These are phyloP conservation scores for Trisateles emortualis DNA, from an alignment of 2,888 invertebrate species.

Conservation along the genomic window DNA sequence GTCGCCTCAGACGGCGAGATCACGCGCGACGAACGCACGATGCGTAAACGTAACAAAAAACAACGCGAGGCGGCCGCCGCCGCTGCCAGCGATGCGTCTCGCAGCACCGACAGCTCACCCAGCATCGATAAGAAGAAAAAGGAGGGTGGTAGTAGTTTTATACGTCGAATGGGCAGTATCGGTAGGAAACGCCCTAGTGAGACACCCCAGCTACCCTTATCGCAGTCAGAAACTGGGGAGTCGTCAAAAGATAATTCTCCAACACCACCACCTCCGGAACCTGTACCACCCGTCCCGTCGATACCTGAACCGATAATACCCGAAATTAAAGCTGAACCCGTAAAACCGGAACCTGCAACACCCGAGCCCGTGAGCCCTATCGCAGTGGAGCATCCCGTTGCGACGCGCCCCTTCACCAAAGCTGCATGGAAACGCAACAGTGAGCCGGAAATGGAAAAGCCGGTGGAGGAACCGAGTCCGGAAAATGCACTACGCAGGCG, in stretches of 20 bases:
- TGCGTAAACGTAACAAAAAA: constrained; percentile 84
- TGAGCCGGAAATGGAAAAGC: constrained; percentile 75
- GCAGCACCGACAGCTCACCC: constrained; percentile 75
- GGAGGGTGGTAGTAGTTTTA: constrained; percentile 62
- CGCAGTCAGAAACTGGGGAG: constrained; percentile 46
- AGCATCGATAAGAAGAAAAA: constrained; percentile 75
- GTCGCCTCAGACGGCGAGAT: constrained; percentile 82
- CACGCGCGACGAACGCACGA: constrained; percentile 81
- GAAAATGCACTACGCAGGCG: constrained; percentile 80
- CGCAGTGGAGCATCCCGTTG: constrained; percentile 80
- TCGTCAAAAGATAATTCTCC: constrained; percentile 40
- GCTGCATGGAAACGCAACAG: constrained; percentile 82
- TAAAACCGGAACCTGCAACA: constrained; percentile 42
- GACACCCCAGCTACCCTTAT: constrained; percentile 49
- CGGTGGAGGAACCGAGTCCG: constrained; percentile 79
- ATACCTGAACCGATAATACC: constrained; percentile 19
- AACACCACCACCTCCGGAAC: constrained; percentile 27
- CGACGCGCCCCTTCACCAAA: constrained; percentile 84
- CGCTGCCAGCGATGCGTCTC: constrained; percentile 66
- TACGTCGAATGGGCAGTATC: constrained; percentile 78
- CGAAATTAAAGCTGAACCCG: constrained; percentile 35
- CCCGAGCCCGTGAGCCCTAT: constrained; percentile 72
- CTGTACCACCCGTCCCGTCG: constrained; percentile 27
- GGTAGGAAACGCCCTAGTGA: constrained; percentile 71
- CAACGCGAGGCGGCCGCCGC: constrained; percentile 70